These are phyloP conservation scores for Microcebus tavaratra DNA, from an alignment of 2,113 vertebrate species.

Conservation along the genomic window DNA sequence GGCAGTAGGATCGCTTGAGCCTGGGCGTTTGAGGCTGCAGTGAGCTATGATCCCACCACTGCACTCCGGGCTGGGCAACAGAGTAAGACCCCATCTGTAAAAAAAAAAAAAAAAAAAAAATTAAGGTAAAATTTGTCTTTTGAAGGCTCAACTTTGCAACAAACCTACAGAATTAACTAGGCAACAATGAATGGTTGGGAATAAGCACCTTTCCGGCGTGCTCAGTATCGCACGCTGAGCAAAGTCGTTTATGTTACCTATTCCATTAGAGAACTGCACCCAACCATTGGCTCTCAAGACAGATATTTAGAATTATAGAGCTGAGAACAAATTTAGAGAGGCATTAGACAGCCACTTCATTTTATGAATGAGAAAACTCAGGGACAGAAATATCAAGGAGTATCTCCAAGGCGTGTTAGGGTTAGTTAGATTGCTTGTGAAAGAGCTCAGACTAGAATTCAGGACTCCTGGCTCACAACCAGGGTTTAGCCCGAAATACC, in stretches of 20 bases:
- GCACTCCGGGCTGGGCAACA: too few species aligned
- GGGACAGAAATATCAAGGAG: background rate
- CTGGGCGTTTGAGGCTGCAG: too few species aligned
- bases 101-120: background rate
- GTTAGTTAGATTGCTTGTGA: background rate
- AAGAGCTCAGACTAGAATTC: background rate
- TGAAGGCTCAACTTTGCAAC: background rate
- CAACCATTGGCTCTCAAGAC: background rate
- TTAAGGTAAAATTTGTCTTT: background rate
- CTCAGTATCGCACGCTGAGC: too few species aligned
- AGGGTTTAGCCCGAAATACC: background rate
- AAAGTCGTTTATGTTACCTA: background rate
- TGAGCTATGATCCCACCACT: too few species aligned
- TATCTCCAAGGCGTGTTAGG: background rate
- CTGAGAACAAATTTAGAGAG: background rate
- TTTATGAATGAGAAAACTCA: background rate
- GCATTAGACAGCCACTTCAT: background rate
- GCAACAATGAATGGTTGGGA: too few species aligned
- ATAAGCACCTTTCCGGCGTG: background rate
- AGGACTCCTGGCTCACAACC: background rate
- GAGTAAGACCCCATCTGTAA: too few species aligned
- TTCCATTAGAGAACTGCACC: background rate
- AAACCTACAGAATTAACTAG: background rate
- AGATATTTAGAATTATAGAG: background rate
- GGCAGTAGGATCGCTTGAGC: too few species aligned